Base-by-base conservation (phyloP, 1,140 invertebrate species). In the Heliconius hewitsoni region DNA sequence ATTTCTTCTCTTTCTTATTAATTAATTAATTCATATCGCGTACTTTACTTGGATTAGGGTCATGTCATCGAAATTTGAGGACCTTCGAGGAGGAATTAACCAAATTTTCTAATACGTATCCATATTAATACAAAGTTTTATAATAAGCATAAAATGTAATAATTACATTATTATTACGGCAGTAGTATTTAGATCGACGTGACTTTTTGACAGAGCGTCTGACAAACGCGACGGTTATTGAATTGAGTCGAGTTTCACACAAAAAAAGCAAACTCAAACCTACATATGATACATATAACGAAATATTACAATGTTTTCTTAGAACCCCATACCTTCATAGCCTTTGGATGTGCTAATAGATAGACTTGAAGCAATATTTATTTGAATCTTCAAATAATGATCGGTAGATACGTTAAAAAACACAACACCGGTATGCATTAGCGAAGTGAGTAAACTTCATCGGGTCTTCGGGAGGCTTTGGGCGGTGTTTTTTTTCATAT, bases 341-440 rank as follows among this genome's bases (percentile, higher is more conserved):
- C 52, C 77, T 73, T 74, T 76, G 50, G 34, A 46, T 52, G 39
- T 77, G 84, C 82, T 85, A 85, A 85, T 83, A 82, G 84, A 79
- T 77, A 73, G 71, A 76, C 66, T 73, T 46, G 76, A 80, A 34
- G 57, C 42, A 57, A 73, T 81, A 79, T 81, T 82, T 83, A 79
- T 85, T 83, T 82, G 77, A 80, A 74, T 80, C 76, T 75, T 34
- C 72, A 75, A 81, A 83, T 77, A 71, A 30, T 34, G 6, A 74
- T 79, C 76, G 37, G 34, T 81, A 30, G 50, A 60, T 37, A 37
- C 1, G 34, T 77, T 78, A 66, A 81, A 81, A 82, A 85, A 78
- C 60, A 77, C 71, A 85, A 78, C 60, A 77, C 71, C 55, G 79
- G 80, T 80, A 83, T 81, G 79, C 81, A 81, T 77, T 70, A 34